Evolutionary conservation across 2,888 invertebrate genomes (phyloP).

Genomic region (Apocheima hispidaria): DNA sequence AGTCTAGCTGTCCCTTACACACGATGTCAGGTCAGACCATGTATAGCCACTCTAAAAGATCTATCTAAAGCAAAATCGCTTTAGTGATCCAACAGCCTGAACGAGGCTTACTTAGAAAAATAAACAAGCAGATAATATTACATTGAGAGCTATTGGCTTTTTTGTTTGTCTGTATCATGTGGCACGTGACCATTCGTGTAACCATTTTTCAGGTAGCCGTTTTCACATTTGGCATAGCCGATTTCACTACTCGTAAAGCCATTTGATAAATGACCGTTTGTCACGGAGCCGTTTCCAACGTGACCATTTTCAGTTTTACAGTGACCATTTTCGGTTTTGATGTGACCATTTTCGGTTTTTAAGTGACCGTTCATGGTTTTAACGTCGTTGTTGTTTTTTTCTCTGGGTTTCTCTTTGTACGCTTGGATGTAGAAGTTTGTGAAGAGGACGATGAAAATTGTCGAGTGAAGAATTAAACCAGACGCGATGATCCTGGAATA

Average conservation of each 20-base stretch:
- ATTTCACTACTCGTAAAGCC: slow-evolving; percentile 29
- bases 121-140: slow-evolving; percentile 10
- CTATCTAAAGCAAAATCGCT: neutral
- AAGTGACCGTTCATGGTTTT: slow-evolving; percentile 42
- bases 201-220: slow-evolving; percentile 57
- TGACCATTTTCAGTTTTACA: slow-evolving; percentile 46
- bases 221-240: slow-evolving; percentile 46
- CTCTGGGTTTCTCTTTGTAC: slow-evolving; percentile 82
- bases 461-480: slow-evolving; percentile 91
- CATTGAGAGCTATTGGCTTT: slow-evolving; percentile 66
- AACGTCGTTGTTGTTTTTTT: slow-evolving; percentile 55
- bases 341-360: slow-evolving; percentile 49
- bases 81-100: neutral
- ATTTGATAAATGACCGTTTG: slow-evolving; percentile 47
- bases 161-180: slow-evolving; percentile 67
- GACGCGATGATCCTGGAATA: slow-evolving; percentile 88
- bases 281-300: slow-evolving; percentile 45
- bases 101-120: neutral
- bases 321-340: slow-evolving; percentile 46
- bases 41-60: too few species aligned
- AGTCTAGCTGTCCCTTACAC: too few species aligned
- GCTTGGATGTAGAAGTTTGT: slow-evolving; percentile 96
- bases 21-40: too few species aligned
- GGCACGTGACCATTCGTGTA: slow-evolving; percentile 58
- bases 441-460: slow-evolving; percentile 96